Conservation (phyloP, 2,797 vertebrate species). For the Alosa sapidissima region DNA sequence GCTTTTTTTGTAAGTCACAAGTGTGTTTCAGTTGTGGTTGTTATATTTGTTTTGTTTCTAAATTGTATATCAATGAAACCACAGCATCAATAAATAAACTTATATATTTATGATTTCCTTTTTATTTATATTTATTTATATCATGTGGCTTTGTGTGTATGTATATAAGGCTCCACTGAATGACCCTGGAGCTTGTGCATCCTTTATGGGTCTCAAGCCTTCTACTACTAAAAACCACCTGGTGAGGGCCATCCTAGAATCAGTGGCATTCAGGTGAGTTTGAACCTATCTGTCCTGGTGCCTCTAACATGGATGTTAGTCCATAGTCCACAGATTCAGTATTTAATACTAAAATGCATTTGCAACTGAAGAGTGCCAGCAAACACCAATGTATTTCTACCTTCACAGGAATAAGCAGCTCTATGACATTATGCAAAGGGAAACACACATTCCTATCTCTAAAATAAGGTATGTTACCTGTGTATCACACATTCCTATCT, state of each 20-base stretch:
- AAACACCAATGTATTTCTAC: background rate
- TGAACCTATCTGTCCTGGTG: background rate
- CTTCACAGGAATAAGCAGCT: constrained; percentile 88
- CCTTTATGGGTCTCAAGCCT: constrained; percentile 91
- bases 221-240: constrained; percentile 88
- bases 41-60: background rate
- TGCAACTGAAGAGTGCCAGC: background rate
- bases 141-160: constrained; percentile 60
- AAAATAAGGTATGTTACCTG: constrained; percentile 78
- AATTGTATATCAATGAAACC: background rate
- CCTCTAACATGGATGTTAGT: background rate
- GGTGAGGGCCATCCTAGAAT: constrained; percentile 92
- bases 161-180: constrained; percentile 82
- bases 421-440: constrained; percentile 84
- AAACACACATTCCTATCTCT: constrained; percentile 80
- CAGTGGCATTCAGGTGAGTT: constrained; percentile 87
- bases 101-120: constrained; percentile 40
- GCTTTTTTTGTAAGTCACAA: constrained; percentile 52
- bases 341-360: background rate
- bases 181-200: constrained; percentile 87
- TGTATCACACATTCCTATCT: background rate
- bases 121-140: constrained; percentile 38
- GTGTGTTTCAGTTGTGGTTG: background rate
- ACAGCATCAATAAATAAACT: background rate
- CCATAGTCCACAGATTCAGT: background rate